These are phyloP conservation scores for Marisa cornuarietis DNA, from an alignment of 1,140 invertebrate genomes.

Conservation along the genomic window DNA sequence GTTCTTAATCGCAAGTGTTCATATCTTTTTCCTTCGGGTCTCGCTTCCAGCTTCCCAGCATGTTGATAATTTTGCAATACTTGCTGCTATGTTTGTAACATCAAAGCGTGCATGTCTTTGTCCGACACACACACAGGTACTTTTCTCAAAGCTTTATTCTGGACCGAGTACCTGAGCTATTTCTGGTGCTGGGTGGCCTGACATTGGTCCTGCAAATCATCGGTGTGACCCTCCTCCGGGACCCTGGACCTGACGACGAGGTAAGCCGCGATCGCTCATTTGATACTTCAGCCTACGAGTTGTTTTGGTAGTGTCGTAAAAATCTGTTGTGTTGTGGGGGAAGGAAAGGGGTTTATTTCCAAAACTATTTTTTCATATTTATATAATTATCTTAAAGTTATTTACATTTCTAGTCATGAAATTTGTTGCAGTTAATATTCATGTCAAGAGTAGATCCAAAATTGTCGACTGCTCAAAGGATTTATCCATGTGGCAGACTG, in stretches of 20 bases:
- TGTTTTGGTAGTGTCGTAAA: not conserved
- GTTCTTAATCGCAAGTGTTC: no score
- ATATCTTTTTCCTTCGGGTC: not conserved
- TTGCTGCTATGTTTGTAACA: not conserved
- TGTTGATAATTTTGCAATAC: not conserved
- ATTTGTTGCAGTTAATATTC: no score
- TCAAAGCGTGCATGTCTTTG: not conserved
- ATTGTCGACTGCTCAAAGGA: no score
- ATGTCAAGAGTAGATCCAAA: no score
- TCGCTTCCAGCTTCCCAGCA: not conserved
- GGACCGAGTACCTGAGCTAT: constrained; percentile 59
- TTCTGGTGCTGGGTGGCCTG: constrained; percentile 57
- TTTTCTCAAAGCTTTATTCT: constrained; percentile 57
- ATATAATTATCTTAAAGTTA: no score
- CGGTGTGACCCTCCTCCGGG: constrained; percentile 26
- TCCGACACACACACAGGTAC: constrained; percentile 44
- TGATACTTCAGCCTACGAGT: not conserved
- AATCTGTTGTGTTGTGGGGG: not conserved
- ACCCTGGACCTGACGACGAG: constrained; percentile 23
- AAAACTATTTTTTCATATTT: no score
- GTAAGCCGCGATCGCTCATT: constrained; percentile 13
- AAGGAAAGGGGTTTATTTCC: not conserved
- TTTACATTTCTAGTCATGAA: no score
- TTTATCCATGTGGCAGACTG: no score
- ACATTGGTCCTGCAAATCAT: constrained; percentile 58